Evolutionary conservation across 2,113 vertebrate genomes (phyloP).

Genomic region (Laterallus jamaicensis): DNA sequence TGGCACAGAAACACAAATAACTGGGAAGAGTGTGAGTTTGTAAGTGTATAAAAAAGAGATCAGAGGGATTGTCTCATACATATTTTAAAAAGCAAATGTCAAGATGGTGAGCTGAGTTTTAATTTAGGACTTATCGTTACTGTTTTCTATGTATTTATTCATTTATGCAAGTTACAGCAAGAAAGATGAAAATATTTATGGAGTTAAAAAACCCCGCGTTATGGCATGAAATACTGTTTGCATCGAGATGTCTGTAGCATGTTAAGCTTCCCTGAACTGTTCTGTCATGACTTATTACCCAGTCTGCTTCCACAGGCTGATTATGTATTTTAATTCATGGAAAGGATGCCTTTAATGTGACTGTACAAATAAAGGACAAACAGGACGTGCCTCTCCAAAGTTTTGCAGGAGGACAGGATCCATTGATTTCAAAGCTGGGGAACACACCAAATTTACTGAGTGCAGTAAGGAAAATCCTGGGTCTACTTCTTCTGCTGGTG

Average conservation of each 20-base stretch:
- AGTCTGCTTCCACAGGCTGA: background rate
- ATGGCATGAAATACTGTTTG: background rate
- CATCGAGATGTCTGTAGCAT: background rate
- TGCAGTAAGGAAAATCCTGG: background rate
- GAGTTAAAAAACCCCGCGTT: background rate
- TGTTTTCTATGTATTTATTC: slow-evolving; percentile 47
- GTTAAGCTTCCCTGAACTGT: background rate
- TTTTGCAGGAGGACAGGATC: background rate
- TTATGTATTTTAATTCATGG: background rate
- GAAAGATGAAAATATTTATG: slow-evolving; percentile 47
- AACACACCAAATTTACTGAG: background rate
- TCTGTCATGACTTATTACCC: background rate
- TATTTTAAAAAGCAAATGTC: slow-evolving; percentile 47
- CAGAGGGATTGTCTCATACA: slow-evolving; percentile 43
- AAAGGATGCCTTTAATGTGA: background rate
- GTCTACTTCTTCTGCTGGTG: background rate
- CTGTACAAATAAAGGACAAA: background rate
- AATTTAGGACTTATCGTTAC: slow-evolving; percentile 32
- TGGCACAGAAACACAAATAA: slow-evolving; percentile 16
- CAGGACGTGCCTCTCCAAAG: background rate
- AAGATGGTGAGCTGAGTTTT: slow-evolving; percentile 32
- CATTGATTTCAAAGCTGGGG: background rate
- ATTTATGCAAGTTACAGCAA: slow-evolving; percentile 48
- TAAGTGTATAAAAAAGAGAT: slow-evolving; percentile 16
- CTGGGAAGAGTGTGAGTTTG: background rate